A percentile compares a stretch with the other conserved stretches of the same genome.
Evolutionary conservation across 1,140 invertebrate genomes (phyloP).

Genomic region (Vanessa tameamea): DNA sequence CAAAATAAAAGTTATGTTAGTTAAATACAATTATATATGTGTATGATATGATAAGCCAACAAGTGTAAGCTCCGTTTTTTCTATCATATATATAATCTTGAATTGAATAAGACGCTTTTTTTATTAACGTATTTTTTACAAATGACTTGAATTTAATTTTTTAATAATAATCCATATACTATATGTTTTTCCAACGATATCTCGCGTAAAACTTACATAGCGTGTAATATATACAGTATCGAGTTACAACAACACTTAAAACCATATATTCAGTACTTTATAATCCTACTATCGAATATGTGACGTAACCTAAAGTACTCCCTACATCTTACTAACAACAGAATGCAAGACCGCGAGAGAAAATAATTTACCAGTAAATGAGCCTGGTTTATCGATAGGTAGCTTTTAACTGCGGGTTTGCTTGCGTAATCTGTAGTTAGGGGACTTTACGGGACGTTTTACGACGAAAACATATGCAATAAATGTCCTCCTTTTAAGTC

Average conservation of each 20-base stretch:
- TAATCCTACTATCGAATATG: slow-evolving; percentile 9
- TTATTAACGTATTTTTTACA: too few species aligned
- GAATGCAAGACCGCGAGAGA: neutral
- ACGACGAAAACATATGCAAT: neutral
- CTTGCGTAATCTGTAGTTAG: neutral
- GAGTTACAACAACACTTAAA: slow-evolving; percentile 9
- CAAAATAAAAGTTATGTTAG: too few species aligned
- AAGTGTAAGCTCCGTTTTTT: too few species aligned
- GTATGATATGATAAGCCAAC: too few species aligned
- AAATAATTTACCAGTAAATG: slow-evolving; percentile 25
- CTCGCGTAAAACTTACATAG: neutral
- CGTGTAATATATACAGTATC: neutral
- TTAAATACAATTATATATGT: too few species aligned
- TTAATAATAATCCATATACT: too few species aligned
- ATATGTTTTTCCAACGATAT: neutral
- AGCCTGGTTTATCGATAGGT: slow-evolving; percentile 10
- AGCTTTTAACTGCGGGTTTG: slow-evolving; percentile 12
- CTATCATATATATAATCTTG: too few species aligned
- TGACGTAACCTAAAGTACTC: slow-evolving; percentile 13
- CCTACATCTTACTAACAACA: slow-evolving; percentile 18
- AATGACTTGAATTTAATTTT: too few species aligned
- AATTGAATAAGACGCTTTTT: too few species aligned
- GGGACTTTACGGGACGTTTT: neutral
- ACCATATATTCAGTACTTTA: slow-evolving; percentile 16
- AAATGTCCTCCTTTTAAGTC: neutral